Conservation (phyloP, 2,888 invertebrate species). For the Clivina fossor region DNA sequence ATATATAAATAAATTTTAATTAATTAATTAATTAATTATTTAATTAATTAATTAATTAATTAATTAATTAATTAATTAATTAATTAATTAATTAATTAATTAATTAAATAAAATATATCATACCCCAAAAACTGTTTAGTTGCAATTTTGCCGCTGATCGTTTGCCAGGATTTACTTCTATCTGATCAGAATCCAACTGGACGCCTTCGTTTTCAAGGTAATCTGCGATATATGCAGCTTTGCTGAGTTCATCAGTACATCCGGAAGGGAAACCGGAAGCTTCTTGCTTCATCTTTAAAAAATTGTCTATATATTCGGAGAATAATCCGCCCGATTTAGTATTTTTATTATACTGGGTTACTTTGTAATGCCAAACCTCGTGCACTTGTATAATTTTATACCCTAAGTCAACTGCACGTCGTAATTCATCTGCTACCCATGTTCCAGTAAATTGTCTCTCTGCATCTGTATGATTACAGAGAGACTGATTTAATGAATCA, state of each 20-base stretch:
- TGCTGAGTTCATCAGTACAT: conserved; percentile 33
- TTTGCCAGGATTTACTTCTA: conserved; percentile 36
- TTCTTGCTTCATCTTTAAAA: conserved; percentile 42
- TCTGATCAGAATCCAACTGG: conserved; percentile 24
- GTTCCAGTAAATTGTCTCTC: conserved; percentile 38
- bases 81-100: conserved; percentile 28
- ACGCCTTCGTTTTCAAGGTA: conserved; percentile 36
- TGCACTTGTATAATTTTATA: conserved; percentile 43
- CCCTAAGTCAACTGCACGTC: conserved; percentile 42
- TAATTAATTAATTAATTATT: no score
- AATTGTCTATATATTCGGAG: conserved; percentile 42
- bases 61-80: no score
- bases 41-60: no score
- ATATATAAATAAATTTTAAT: no score
- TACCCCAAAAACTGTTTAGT: conserved; percentile 38
- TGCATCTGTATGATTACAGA: conserved; percentile 43
- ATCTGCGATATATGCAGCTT: conserved; percentile 30
- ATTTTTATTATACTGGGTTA: conserved; percentile 36
- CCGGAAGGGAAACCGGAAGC: conserved; percentile 38
- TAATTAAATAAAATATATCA: conserved; percentile 32
- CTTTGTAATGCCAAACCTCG: conserved; percentile 47
- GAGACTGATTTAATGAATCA: background rate
- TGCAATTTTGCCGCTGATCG: conserved; percentile 37
- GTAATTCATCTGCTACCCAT: conserved; percentile 46
- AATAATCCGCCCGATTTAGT: conserved; percentile 41